Conservation (phyloP, 2,797 vertebrate species). For the Poecilia gillii region DNA sequence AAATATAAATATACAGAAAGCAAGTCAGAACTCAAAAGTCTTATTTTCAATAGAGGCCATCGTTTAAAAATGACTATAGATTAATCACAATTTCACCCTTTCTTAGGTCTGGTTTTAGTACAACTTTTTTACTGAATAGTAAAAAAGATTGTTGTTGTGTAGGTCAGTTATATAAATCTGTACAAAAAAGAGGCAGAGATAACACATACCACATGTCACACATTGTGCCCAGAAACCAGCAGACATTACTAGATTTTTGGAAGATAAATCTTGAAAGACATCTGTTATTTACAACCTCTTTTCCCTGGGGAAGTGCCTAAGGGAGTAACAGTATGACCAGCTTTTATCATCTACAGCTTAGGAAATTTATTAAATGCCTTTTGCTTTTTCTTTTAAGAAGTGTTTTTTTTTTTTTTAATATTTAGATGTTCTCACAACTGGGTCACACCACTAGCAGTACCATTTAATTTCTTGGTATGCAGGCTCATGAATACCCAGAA, state of each 20-base stretch:
- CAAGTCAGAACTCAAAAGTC: constrained; percentile 8
- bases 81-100: not conserved
- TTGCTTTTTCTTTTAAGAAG: not conserved
- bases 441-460: not conserved
- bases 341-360: constrained; percentile 14
- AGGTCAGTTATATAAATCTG: constrained; percentile 15
- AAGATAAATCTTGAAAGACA: constrained; percentile 53
- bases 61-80: not conserved
- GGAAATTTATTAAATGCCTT: not conserved
- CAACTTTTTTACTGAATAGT: constrained; percentile 1
- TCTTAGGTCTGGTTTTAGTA: not conserved
- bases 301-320: constrained; percentile 4
- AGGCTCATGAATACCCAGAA: not conserved
- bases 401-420: not conserved
- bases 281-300: constrained; percentile 39
- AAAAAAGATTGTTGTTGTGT: not conserved
- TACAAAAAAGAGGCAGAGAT: constrained; percentile 50
- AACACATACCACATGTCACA: constrained; percentile 60
- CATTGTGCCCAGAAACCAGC: constrained; percentile 36
- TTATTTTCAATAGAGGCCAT: not conserved
- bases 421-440: not conserved
- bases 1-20: constrained; percentile 7
- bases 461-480: not conserved
- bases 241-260: constrained; percentile 60
- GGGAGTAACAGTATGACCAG: not conserved